Evolutionary conservation across 2,888 invertebrate genomes (phyloP).

Genomic region (Halictus ligatus): DNA sequence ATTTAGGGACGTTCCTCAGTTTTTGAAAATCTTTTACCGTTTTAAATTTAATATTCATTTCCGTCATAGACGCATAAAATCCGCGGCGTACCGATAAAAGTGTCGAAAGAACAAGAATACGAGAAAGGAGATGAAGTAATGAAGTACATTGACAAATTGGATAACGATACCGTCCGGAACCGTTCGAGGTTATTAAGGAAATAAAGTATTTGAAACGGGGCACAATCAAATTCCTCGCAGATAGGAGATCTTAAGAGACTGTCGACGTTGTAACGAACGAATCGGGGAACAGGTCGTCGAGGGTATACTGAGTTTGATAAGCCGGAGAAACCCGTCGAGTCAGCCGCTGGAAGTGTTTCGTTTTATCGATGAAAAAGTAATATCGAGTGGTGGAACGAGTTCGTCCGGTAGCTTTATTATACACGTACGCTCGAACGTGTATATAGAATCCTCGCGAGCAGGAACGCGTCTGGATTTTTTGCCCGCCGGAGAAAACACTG

Average conservation of each 20-base stretch:
- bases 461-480: background rate
- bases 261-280: background rate
- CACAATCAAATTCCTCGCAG: background rate
- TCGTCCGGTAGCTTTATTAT: constrained; percentile 41
- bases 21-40: too few relatives aligned
- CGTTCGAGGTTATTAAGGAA: background rate
- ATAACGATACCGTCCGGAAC: background rate
- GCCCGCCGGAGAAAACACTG: background rate
- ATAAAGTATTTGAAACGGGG: background rate
- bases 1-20: background rate
- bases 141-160: background rate
- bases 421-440: constrained; percentile 38
- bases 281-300: constrained; percentile 14
- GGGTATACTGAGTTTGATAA: constrained; percentile 50
- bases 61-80: too few relatives aligned
- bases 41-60: too few relatives aligned
- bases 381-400: constrained; percentile 18
- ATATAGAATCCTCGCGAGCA: constrained; percentile 14
- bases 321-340: constrained; percentile 41
- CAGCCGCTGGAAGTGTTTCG: constrained; percentile 36
- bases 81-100: too few relatives aligned
- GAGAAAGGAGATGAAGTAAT: background rate
- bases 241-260: background rate
- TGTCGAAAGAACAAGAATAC: background rate
- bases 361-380: constrained; percentile 33